Percentiles rank a stretch among this genome's conserved stretches.
phyloP scores from a whole-genome alignment of 2,797 vertebrate genomes.

The Taenioides sp. region DNA sequence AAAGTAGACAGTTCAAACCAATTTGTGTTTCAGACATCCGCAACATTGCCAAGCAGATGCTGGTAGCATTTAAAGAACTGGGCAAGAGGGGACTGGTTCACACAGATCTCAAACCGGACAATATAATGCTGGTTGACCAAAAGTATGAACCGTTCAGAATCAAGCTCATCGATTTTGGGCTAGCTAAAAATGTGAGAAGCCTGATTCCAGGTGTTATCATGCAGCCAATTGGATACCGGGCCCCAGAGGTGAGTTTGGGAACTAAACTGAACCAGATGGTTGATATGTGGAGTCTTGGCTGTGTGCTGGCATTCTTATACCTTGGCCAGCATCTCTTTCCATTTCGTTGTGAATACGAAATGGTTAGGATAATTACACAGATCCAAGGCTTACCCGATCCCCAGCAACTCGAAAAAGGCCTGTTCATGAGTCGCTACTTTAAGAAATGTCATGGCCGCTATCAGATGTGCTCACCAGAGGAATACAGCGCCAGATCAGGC shows the following conservation, averaged over 20 bases:
- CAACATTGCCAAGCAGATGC: background rate
- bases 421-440: background rate
- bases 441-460: background rate
- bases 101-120: background rate
- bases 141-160: background rate
- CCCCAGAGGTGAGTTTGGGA: background rate
- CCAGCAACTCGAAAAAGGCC: background rate
- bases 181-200: fast-evolving
- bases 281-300: background rate
- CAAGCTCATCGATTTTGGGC: background rate
- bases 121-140: background rate
- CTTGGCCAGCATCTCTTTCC: background rate
- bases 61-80: background rate
- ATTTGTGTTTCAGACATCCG: background rate
- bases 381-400: background rate
- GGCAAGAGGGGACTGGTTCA: background rate
- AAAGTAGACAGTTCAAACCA: background rate
- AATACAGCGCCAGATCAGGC: background rate
- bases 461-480: background rate
- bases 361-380: background rate
- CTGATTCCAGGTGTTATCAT: background rate
- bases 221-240: background rate
- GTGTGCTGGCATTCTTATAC: background rate
- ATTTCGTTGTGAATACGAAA: background rate
- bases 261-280: background rate